Evolutionary conservation across 2,888 invertebrate species (phyloP), one percentile per base, ranked within the genome.

Genomic region (Andrena fulva): DNA sequence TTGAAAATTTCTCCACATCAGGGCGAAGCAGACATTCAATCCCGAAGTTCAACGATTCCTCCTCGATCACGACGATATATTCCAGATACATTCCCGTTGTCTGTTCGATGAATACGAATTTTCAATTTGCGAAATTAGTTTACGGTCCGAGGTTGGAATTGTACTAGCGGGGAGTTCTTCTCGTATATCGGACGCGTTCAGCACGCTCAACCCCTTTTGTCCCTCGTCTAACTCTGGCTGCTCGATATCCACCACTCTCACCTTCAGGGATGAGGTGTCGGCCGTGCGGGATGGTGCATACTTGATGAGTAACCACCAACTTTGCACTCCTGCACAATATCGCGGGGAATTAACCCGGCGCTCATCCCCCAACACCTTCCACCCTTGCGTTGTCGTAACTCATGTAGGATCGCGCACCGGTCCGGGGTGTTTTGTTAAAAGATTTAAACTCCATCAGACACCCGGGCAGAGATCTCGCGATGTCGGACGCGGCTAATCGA

Each of bases 271-370:
- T 78, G 77, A 81, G 74, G 80, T 84, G 77, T 77, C 79, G 69
- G 75, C 59, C 73, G 69, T 67, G 77, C 59, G 80, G 77, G 75
- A 82, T 80, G 77, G 77, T 73, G 80, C 85, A 84, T 84, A 82
- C 84, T 84, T 77, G 82, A 87, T 78, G 84, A 85, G 82, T 64
- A 85, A 87, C 85, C 81, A 60, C 82, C 82, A 87, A 84, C 85
- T 85, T 85, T 82, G 80, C 85, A 82, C 85, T 84, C 67, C 71
- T 78, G 83, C 80, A 81, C 82, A 76, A 81, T 84, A 84, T 87
- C 85, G 77, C 73, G 72, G 62, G 52, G 72, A 79, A 87, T 88
- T 85, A 87, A 85, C 79, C 69, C 68, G 52, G 33, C 72, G 67
- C 56, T 42, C 75, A 52, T 31, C 35, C 48, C 24, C 52, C 42